Conservation (phyloP, 1,140 invertebrate species). For the Diploscapter pachys region DNA sequence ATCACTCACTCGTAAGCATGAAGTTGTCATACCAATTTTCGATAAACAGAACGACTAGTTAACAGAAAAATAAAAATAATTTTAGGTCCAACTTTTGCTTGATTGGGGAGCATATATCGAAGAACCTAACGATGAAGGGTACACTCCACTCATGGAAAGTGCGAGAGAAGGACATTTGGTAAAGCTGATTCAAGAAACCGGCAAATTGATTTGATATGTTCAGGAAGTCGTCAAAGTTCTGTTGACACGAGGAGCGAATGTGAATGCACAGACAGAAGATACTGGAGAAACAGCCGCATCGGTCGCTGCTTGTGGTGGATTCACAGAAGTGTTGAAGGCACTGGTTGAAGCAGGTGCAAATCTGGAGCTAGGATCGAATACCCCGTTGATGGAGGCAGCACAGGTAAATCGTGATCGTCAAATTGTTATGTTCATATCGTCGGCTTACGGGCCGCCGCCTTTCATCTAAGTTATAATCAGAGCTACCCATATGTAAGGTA, state of each 20-base stretch:
- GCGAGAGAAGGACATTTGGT: slow-evolving; percentile 93
- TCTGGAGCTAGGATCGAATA: slow-evolving; percentile 23
- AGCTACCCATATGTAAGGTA: no score
- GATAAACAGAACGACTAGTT: background rate
- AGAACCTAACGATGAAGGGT: slow-evolving; percentile 98
- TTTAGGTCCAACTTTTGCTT: slow-evolving; percentile 72
- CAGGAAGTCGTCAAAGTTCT: slow-evolving; percentile 49
- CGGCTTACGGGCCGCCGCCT: background rate
- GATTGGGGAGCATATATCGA: slow-evolving; percentile 97
- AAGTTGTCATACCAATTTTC: background rate
- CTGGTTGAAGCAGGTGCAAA: slow-evolving; percentile 20
- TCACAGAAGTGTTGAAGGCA: slow-evolving; percentile 68
- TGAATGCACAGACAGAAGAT: slow-evolving; percentile 92
- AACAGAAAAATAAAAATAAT: slow-evolving; percentile 22
- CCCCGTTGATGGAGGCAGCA: slow-evolving; percentile 22
- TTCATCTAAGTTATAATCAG: no score
- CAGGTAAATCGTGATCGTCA: slow-evolving; percentile 43
- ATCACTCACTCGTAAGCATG: slow-evolving; percentile 81
- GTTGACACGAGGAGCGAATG: slow-evolving; percentile 74
- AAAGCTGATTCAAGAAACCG: slow-evolving; percentile 64
- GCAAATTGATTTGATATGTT: slow-evolving; percentile 4
- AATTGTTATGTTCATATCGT: slow-evolving; percentile 32
- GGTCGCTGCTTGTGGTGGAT: slow-evolving; percentile 61
- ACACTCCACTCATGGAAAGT: slow-evolving; percentile 99
- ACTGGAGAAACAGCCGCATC: slow-evolving; percentile 37